Conservation (phyloP, 2,888 invertebrate species). For the Autographa pulchrina region DNA sequence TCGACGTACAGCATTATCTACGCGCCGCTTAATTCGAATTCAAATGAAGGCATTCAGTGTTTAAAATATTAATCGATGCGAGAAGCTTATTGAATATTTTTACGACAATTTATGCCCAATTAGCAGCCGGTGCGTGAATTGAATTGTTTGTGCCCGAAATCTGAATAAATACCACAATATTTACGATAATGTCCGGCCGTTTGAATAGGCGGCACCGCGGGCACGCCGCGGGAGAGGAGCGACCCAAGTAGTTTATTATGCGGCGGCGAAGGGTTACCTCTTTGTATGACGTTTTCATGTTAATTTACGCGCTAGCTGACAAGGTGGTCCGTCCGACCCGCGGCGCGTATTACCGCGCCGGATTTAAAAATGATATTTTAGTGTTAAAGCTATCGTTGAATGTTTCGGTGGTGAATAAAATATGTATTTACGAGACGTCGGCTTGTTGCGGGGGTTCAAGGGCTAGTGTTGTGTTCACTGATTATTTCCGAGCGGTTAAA, state of each 20-base stretch:
- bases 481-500: slow-evolving; percentile 70
- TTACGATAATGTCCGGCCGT: slow-evolving; percentile 86
- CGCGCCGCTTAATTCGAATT: slow-evolving; percentile 80
- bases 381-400: slow-evolving; percentile 82
- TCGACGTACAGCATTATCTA: slow-evolving; percentile 78
- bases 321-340: slow-evolving; percentile 82
- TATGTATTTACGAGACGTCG: slow-evolving; percentile 40
- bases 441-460: slow-evolving; percentile 26
- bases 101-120: slow-evolving; percentile 87
- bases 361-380: slow-evolving; percentile 84
- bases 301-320: slow-evolving; percentile 81
- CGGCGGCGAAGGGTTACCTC: slow-evolving; percentile 85
- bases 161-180: slow-evolving; percentile 89
- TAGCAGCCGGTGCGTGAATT: slow-evolving; percentile 87
- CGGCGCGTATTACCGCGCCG: slow-evolving; percentile 58
- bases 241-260: slow-evolving; percentile 77
- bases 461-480: slow-evolving; percentile 61
- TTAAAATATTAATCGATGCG: slow-evolving; percentile 86
- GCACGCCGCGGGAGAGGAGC: slow-evolving; percentile 78
- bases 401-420: slow-evolving; percentile 57
- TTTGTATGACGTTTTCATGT: slow-evolving; percentile 86
- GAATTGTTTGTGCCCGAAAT: slow-evolving; percentile 88
- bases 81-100: slow-evolving; percentile 87
- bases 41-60: slow-evolving; percentile 83
- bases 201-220: slow-evolving; percentile 80